Percentiles rank a stretch among this genome's conserved stretches.
phyloP scores from a whole-genome alignment of 2,113 vertebrate genomes.

The Panthera leo region DNA sequence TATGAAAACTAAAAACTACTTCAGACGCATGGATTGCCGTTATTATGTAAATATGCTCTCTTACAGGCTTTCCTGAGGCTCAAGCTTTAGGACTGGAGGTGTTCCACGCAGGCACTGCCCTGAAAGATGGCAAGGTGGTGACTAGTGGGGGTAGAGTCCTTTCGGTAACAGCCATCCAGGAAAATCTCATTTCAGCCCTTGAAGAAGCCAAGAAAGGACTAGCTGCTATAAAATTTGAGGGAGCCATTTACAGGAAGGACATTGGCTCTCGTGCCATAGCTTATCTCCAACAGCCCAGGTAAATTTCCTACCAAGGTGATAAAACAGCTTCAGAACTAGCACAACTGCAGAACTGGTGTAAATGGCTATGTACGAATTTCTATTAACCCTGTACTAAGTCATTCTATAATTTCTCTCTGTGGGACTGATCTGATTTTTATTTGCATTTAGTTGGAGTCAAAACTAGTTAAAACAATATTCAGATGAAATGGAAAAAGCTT shows the following conservation, averaged over 20 bases:
- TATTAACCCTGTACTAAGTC: not conserved
- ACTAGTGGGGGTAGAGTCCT: constrained; percentile 95
- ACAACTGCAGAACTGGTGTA: not conserved
- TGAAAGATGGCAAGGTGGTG: constrained; percentile 88
- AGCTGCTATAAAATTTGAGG: constrained; percentile 88
- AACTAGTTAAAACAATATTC: not conserved
- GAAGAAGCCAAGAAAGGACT: constrained; percentile 89
- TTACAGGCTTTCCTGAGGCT: constrained; percentile 88
- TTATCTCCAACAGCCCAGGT: constrained; percentile 91
- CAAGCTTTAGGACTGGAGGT: constrained; percentile 90
- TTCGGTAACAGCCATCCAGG: constrained; percentile 88
- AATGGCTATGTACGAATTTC: not conserved
- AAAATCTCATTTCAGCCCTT: constrained; percentile 88
- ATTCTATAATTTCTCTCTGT: not conserved
- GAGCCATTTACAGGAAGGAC: constrained; percentile 91
- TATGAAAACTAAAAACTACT: not conserved
- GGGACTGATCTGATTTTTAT: not conserved
- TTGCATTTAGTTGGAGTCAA: constrained; percentile 1
- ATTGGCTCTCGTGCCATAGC: constrained; percentile 91
- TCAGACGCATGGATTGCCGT: not conserved
- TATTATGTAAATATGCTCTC: not conserved
- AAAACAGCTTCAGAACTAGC: not conserved
- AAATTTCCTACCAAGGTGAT: constrained; percentile 51
- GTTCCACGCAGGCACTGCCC: constrained; percentile 94
- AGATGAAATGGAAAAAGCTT: not conserved